Conservation (phyloP, 2,113 vertebrate genomes). For the Tachuris rubrigastra region DNA sequence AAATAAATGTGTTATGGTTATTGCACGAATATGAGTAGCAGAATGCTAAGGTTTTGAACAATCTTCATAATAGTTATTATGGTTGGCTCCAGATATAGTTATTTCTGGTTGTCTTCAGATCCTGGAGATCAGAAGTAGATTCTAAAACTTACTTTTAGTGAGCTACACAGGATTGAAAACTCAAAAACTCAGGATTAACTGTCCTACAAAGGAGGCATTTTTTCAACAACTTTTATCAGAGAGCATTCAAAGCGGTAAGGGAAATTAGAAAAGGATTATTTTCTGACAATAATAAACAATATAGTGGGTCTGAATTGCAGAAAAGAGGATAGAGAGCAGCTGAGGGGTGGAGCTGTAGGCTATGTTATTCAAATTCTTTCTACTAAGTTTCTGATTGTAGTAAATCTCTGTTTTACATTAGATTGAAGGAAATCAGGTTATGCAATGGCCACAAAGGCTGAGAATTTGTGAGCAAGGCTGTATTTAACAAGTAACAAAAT, state of each 20-base stretch:
- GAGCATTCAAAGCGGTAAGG: not conserved
- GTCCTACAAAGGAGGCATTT: not conserved
- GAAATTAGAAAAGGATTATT: not conserved
- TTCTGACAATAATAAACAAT: not conserved
- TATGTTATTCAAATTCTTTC: not conserved
- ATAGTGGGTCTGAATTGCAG: not conserved
- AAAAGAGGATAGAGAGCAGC: not conserved
- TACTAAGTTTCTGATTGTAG: not conserved
- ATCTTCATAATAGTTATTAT: not conserved
- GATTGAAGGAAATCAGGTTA: not conserved
- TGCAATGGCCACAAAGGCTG: not conserved
- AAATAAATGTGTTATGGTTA: not conserved
- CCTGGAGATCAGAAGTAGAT: not conserved
- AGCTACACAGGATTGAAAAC: not conserved
- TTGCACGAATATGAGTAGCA: not conserved
- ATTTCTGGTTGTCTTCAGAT: not conserved
- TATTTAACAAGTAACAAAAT: not conserved
- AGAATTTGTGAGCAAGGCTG: not conserved
- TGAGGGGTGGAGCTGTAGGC: not conserved
- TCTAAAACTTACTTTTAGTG: not conserved
- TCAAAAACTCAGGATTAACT: not conserved
- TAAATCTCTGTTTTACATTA: not conserved
- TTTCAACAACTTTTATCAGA: not conserved
- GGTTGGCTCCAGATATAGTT: not conserved
- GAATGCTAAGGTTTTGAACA: not conserved